Base-by-base conservation (phyloP, 2,113 vertebrate species). In the Hepsetus odoe region DNA sequence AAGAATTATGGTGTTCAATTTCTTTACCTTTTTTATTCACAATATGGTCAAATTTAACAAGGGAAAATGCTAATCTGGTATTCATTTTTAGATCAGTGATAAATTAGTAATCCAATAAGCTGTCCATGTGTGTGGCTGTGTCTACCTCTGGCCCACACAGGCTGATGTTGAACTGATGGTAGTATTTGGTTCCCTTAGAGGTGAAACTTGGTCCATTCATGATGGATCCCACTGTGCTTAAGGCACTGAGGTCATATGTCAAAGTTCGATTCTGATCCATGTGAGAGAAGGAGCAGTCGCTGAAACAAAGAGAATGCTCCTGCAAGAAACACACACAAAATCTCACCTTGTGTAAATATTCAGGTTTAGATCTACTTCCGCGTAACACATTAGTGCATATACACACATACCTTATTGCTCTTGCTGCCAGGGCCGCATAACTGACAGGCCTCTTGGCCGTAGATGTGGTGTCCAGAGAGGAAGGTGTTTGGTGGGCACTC, bases 161-260 rank as follows among this genome's bases (percentile, higher is more conserved):
- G 86, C 96, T 98, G 90, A 99, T 95, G 74, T 99, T 99, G 88
- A 98, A 98, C 84, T 95, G 92, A 82, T 98, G 97, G 86, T 95
- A 98, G 88, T 98, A 99, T 80, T 98, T 99, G 32, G 97, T 99
- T 80, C 98, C 98, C 85, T 96, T 96, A 62, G 97, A 97, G 5
- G 97, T 99, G 79, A 99, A 99, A 85, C 96, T 98, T 0, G 98
- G 98, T 20, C 97, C 96, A 0, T 96, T 98, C 94, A 97, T 96
- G 81, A 98, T 86, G 0, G 95, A 95, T 12, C 94, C 95, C 66
- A 93, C 93, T 6, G 88, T 89, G 51, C 93, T 94, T 30, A 99
- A 93, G 42, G 80, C 91, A 85, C 92, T 94, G 74, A 98, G 96
- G 89, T 98, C 93, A 4, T 94, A 98, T 44, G 81, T 95, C 85